Conservation (phyloP, 2,888 invertebrate genomes). For the Petrolisthes cinctipes region DNA sequence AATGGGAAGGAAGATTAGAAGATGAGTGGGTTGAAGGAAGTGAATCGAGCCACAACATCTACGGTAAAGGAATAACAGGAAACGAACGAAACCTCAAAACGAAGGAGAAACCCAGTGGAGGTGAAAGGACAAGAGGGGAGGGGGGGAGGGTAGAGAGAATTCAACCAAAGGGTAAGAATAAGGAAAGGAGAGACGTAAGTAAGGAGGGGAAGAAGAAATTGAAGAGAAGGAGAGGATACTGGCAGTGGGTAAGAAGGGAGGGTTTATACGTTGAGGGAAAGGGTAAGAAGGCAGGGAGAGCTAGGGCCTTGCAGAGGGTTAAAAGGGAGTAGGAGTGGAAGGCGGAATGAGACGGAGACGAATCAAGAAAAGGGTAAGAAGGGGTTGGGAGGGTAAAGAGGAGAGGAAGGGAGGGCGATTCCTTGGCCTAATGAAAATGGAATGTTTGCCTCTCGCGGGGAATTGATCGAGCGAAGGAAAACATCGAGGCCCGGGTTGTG, state of each 20-base stretch:
- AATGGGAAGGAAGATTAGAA: background rate
- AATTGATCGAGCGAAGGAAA: constrained; percentile 50
- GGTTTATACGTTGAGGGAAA: background rate
- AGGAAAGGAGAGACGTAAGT: background rate
- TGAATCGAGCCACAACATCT: background rate
- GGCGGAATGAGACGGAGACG: background rate
- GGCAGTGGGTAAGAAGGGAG: background rate
- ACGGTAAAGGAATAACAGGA: too few species aligned
- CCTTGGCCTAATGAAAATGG: constrained; percentile 52
- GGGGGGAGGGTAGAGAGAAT: too few species aligned
- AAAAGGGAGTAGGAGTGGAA: background rate
- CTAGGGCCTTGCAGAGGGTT: background rate
- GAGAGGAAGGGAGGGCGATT: constrained; percentile 20
- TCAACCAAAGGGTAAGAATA: too few species aligned
- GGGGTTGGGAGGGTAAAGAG: constrained; percentile 23
- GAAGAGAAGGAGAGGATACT: background rate
- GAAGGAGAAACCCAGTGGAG: too few species aligned
- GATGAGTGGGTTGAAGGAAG: background rate
- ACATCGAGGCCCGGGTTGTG: constrained; percentile 27
- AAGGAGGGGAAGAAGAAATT: background rate
- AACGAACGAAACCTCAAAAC: too few species aligned
- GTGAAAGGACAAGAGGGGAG: too few species aligned
- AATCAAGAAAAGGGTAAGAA: constrained; percentile 33
- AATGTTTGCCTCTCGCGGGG: constrained; percentile 52
- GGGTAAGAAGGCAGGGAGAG: background rate